A percentile compares a stretch with the other conserved stretches of the same genome.
Evolutionary conservation across 2,113 vertebrate genomes (phyloP).

Genomic region (Brachypodius melanocephalos): DNA sequence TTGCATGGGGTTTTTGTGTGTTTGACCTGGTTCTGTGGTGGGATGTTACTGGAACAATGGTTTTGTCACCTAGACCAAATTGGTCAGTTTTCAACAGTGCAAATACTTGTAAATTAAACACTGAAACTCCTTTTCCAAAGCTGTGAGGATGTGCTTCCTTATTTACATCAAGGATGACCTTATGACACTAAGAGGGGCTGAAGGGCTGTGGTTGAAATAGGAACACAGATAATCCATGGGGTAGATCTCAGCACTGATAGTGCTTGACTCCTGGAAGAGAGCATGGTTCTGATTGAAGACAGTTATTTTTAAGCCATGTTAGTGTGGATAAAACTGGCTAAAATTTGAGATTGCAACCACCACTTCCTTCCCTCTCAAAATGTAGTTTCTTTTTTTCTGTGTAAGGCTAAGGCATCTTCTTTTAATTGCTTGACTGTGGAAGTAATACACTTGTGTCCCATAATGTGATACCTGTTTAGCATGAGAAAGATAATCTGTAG

Average conservation of each 20-base stretch:
- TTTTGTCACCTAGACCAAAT: not conserved
- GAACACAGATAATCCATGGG: not conserved
- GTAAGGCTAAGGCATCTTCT: not conserved
- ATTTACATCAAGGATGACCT: not conserved
- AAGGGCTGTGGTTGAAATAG: not conserved
- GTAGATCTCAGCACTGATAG: not conserved
- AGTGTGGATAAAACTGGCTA: not conserved
- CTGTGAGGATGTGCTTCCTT: not conserved
- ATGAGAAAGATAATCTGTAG: not conserved
- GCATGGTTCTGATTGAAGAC: not conserved
- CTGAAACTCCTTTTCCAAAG: not conserved
- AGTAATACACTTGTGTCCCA: not conserved
- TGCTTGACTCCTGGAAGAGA: not conserved
- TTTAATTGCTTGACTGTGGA: not conserved
- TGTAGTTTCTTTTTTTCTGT: not conserved
- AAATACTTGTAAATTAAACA: not conserved
- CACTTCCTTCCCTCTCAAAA: accelerated
- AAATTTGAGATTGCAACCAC: not conserved
- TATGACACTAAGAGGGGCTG: not conserved
- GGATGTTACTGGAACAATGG: not conserved
- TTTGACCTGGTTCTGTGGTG: not conserved
- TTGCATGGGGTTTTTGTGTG: not conserved
- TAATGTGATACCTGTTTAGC: not conserved
- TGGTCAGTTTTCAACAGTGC: not conserved
- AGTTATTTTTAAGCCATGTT: not conserved